Base-by-base conservation (phyloP, 2,797 vertebrate genomes). In the Gadopsis bispinosus region DNA sequence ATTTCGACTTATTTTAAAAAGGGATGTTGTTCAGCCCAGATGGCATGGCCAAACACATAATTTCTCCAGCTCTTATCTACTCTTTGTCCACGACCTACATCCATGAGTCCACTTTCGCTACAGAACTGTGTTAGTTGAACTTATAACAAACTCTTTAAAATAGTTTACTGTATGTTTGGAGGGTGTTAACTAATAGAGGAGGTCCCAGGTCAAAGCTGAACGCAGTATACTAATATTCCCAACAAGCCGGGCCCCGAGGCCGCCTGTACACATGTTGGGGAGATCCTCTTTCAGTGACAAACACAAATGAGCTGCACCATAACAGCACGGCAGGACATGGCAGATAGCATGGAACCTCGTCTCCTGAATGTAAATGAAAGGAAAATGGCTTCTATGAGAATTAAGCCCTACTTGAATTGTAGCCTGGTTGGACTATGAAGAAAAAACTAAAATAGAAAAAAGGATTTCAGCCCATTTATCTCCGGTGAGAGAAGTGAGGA, bases 391-490 rank as follows among this genome's bases (percentile, higher is more conserved):
- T 7, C 48, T 11, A 41, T 2, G 41, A 81, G 53, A 50, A 66
- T n/a, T 26, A 79, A 70, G 43, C 69, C 63, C 77, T 70, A 14
- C 47, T 48, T 79, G 61, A 84, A 86, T 83, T 77, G 1, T 7
- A 61, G 50, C 73, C 69, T 37, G 69, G 22, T 69, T 87, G 66
- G 56, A 86, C 63, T 10, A 37, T 33, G 26, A 70, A 55, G 48
- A 77, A 53, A 29, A 67, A 33, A 6, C 33, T 7, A 35, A 43
- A 33, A 41, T 51, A 55, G 43, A 9, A 73, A 62, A 33, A 31
- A 56, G 10, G 61, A 75, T 90, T 91, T 64, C 60, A 29, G 85
- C 83, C 89, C 84, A 77, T 87, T 86, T 78, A 59, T 84, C 67
- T 86, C 83, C 68, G 3, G 62, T 17, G 87, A 85, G 86, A 79